These are phyloP conservation scores for Aphodius granarius DNA, from an alignment of 2,888 invertebrate genomes.

Conservation along the genomic window DNA sequence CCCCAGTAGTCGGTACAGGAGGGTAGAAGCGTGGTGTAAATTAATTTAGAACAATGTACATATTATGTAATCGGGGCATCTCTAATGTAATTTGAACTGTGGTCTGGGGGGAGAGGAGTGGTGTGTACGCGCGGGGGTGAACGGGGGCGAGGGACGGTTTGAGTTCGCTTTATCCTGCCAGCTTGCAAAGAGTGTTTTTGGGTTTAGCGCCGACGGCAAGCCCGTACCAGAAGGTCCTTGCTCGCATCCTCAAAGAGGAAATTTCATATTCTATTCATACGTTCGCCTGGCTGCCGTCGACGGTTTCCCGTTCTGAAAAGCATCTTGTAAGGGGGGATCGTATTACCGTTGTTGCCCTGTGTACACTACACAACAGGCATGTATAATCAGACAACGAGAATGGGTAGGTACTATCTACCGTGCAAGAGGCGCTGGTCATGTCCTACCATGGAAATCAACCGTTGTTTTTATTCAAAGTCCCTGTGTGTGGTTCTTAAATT, in stretches of 20 bases:
- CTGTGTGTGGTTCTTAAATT: no score
- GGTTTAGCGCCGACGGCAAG: not conserved
- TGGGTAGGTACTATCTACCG: no score
- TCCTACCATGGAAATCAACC: no score
- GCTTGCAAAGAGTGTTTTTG: not conserved
- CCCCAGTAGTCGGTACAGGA: not conserved
- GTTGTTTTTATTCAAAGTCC: no score
- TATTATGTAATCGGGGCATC: not conserved
- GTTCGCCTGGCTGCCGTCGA: not conserved
- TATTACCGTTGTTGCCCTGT: not conserved
- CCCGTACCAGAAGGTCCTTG: not conserved
- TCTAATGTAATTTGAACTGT: not conserved
- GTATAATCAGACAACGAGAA: not conserved
- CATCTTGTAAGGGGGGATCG: not conserved
- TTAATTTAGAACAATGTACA: not conserved
- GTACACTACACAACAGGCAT: not conserved
- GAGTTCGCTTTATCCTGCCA: not conserved
- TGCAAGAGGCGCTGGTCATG: no score
- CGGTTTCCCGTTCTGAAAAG: not conserved
- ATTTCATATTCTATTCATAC: not conserved
- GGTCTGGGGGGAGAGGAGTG: not conserved
- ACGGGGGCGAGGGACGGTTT: not conserved
- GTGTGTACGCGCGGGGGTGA: not conserved
- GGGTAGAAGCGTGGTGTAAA: not conserved
- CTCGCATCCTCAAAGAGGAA: not conserved